These are phyloP conservation scores for Accipiter cooperii DNA, from an alignment of 2,113 vertebrate species.

Conservation along the genomic window DNA sequence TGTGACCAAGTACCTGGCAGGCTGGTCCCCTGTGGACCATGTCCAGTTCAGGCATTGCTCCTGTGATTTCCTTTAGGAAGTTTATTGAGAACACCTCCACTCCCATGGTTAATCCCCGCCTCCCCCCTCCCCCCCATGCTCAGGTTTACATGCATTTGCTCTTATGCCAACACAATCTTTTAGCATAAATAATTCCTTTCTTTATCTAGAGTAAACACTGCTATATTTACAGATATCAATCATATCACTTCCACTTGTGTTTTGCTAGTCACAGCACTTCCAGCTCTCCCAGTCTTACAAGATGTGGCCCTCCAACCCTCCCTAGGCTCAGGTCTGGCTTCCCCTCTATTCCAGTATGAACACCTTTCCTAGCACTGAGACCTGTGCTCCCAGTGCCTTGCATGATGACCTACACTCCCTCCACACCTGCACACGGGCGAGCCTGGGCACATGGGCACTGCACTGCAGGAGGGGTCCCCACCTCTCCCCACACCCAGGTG, in stretches of 20 bases:
- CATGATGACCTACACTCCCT: neutral
- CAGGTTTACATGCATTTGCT: neutral
- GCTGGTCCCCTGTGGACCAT: neutral
- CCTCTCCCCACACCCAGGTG: neutral
- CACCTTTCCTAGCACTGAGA: neutral
- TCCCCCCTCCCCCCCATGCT: neutral
- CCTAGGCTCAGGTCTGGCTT: neutral
- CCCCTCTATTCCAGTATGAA: neutral
- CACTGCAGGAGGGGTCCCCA: neutral
- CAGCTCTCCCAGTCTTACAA: neutral
- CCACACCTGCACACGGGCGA: neutral
- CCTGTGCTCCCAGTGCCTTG: neutral
- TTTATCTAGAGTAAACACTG: constrained; percentile 37
- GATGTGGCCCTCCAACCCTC: neutral
- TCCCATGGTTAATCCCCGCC: neutral
- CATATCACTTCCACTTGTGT: neutral
- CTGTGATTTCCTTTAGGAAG: neutral
- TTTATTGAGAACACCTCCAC: neutral
- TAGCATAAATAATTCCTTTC: neutral
- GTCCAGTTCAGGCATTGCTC: neutral
- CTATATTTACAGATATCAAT: neutral
- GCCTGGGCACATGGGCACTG: neutral
- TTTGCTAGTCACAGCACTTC: neutral
- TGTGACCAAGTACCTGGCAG: neutral
- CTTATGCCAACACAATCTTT: neutral